phyloP scores from a whole-genome alignment of 2,888 invertebrate genomes.

The Ischnura elegans region DNA sequence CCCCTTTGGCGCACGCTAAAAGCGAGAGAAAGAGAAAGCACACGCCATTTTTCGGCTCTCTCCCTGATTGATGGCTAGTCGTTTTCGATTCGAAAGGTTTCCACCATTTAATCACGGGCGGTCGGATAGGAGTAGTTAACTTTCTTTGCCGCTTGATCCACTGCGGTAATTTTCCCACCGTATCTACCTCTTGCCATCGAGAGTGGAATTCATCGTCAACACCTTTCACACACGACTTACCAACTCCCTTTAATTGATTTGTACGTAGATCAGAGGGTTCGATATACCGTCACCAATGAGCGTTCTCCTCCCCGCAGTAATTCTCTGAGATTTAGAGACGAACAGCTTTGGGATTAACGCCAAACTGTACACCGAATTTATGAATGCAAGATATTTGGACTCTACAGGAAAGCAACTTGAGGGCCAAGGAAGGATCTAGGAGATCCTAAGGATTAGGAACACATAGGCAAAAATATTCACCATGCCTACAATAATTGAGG shows the following conservation, averaged over 20 bases:
- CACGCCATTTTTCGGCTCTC: constrained; percentile 17
- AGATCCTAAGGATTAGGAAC: too few relatives aligned
- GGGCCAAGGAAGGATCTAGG: too few relatives aligned
- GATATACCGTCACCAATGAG: not conserved
- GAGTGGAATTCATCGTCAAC: constrained; percentile 29
- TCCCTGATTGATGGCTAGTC: constrained; percentile 1
- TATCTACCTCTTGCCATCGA: not conserved
- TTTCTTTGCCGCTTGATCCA: not conserved
- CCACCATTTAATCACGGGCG: constrained; percentile 16
- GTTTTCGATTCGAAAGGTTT: constrained; percentile 20
- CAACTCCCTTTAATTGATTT: constrained; percentile 30
- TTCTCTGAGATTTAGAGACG: too few relatives aligned
- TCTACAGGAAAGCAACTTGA: too few relatives aligned
- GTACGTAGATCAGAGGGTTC: constrained; percentile 15
- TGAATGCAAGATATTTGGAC: too few relatives aligned
- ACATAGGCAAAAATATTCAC: too few relatives aligned
- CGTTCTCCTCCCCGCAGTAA: not conserved
- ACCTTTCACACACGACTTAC: constrained; percentile 21
- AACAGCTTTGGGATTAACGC: too few relatives aligned
- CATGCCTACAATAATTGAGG: too few relatives aligned
- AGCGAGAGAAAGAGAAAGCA: not conserved
- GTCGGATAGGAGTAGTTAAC: not conserved
- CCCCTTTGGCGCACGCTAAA: not conserved
- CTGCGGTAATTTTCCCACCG: not conserved
- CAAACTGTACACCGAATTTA: too few relatives aligned